Base-by-base conservation (phyloP, 2,888 invertebrate genomes). In the Hydriomena furcata region DNA sequence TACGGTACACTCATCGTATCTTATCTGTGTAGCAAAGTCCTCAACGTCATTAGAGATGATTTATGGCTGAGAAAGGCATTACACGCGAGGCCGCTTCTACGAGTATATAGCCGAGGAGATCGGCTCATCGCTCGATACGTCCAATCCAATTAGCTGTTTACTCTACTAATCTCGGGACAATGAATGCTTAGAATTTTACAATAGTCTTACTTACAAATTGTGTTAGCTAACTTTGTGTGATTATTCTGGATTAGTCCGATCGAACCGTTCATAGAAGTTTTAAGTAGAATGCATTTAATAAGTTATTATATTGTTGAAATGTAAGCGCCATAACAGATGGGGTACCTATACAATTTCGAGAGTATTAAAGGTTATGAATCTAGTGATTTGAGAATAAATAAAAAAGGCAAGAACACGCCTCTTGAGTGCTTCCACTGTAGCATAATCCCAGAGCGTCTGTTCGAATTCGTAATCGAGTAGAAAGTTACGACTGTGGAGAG, bases 131-230 rank as follows among this genome's bases (percentile, higher is more conserved):
- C 34, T 8, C 25, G 11, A 20, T 25, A 17, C 44, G 12, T 24
- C 24, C 46, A 32, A 46, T 24, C 24, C 46, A 32, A 46, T 34
- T 40, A 47, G 12, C 20, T 38, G 27, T 40, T 34, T 21, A 40
- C 46, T 20, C 38, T 11, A 37, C 32, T 7, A 34, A 27, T 34
- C 27, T 30, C 12, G 4, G 12, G 25, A 8, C 34, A 27, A 34
- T 12, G 21, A 8, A 12, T 17, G 11, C 37, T 12, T 21, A 13
- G 11, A 44, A 28, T 10, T 11, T 21, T 11, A 20, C 27, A 28
- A 40, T 40, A 30, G 28, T 13, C 10, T 8, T 27, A 20, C 27
- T 17, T 10, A 8, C 8, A 13, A 7, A 13, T 37, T 7, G 7
- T 4, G 10, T 12, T 1, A 12, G 7, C 12, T 30, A 10, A 5